Conservation (phyloP, 2,113 vertebrate genomes). For the Grus americana region DNA sequence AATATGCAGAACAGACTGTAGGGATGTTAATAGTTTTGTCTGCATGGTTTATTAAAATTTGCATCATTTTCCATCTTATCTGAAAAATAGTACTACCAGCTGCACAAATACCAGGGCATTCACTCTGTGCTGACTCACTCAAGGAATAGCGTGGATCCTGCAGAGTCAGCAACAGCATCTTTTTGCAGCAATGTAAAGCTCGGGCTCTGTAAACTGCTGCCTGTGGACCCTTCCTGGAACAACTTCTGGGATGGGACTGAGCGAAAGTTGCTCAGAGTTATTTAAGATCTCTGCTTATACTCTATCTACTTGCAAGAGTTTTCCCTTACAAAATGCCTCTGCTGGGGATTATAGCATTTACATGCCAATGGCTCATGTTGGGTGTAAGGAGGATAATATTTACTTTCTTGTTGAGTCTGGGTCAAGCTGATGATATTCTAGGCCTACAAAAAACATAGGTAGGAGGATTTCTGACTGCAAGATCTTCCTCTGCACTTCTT, state of each 20-base stretch:
- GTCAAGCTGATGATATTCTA: neutral
- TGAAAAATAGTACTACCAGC: neutral
- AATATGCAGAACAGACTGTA: neutral
- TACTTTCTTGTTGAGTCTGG: neutral
- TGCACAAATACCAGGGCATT: neutral
- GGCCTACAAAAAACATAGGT: neutral
- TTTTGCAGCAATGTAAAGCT: neutral
- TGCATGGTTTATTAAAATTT: conserved; percentile 16
- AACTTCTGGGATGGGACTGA: neutral
- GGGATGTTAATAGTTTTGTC: conserved; percentile 4
- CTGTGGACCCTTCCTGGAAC: neutral
- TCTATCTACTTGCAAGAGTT: neutral
- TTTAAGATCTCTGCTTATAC: neutral
- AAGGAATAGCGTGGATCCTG: neutral
- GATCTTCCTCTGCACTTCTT: neutral
- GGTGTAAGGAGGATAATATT: neutral
- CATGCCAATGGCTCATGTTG: neutral
- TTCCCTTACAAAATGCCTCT: neutral
- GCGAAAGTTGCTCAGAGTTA: neutral
- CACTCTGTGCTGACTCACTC: neutral
- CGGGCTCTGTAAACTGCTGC: neutral
- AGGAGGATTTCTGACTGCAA: neutral
- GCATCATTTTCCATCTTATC: conserved; percentile 1
- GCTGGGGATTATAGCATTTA: neutral
- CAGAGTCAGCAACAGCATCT: neutral